Percentiles rank a stretch among this genome's conserved stretches.
Conservation (phyloP, 2,797 vertebrate species). For the Sus cebifrons region DNA sequence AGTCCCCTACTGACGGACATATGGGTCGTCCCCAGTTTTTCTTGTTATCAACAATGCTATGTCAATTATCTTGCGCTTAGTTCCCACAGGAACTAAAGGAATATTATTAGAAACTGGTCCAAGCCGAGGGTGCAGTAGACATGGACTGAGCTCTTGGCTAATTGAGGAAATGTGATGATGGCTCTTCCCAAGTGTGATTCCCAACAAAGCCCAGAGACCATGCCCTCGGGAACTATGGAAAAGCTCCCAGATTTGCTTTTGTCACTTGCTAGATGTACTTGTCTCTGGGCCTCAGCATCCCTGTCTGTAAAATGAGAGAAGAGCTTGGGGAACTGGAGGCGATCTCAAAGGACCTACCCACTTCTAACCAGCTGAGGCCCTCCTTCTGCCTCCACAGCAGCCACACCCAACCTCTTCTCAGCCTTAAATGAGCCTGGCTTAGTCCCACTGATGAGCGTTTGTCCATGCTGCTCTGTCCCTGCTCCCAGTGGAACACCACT, state of each 20-base stretch:
- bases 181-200: neutral
- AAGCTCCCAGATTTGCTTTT: slow-evolving; percentile 22
- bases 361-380: slow-evolving; percentile 3
- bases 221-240: neutral
- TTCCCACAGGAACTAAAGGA: slow-evolving; percentile 33
- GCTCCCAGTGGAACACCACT: neutral
- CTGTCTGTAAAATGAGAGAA: slow-evolving; percentile 19
- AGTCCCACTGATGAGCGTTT: neutral
- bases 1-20: neutral
- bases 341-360: slow-evolving; percentile 19
- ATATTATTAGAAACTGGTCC: slow-evolving; percentile 53
- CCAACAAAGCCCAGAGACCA: neutral
- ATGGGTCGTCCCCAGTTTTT: slow-evolving; percentile 36
- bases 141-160: neutral
- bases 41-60: slow-evolving; percentile 17
- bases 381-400: neutral
- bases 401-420: neutral
- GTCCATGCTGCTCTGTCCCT: neutral
- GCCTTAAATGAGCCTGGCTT: neutral
- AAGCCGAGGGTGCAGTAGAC: neutral
- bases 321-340: neutral
- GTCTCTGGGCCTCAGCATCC: neutral
- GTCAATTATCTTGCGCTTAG: neutral
- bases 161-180: neutral
- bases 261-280: slow-evolving; percentile 3